Evolutionary conservation across 1,140 invertebrate species (phyloP).

Genomic region (Cylas formicarius): DNA sequence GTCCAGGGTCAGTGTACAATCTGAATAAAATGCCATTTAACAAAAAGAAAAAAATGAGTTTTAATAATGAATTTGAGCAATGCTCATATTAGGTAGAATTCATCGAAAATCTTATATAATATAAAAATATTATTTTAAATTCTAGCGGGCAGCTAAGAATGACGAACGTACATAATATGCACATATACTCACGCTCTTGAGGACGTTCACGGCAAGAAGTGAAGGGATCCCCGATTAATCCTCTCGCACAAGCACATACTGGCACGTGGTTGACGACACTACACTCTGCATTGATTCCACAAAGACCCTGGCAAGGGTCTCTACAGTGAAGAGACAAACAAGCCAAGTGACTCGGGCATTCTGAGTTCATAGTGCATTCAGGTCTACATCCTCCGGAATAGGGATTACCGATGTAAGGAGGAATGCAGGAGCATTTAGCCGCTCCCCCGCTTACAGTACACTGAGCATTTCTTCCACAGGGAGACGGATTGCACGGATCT

Average conservation of each 20-base stretch:
- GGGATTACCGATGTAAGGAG: conserved; percentile 77
- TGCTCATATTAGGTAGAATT: no score
- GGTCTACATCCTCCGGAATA: conserved; percentile 69
- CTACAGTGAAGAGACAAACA: conserved; percentile 80
- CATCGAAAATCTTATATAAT: neutral
- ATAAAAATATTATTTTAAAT: neutral
- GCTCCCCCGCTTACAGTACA: conserved; percentile 61
- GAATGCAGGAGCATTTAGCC: conserved; percentile 71
- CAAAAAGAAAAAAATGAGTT: no score
- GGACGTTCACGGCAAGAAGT: conserved; percentile 61
- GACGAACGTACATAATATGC: neutral
- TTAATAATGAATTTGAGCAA: no score
- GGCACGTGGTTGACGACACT: conserved; percentile 74
- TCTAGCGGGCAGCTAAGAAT: no score
- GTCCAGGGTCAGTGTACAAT: neutral
- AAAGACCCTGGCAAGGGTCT: conserved; percentile 78
- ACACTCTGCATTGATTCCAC: conserved; percentile 71
- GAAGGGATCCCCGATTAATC: conserved; percentile 75
- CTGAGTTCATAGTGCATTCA: conserved; percentile 70
- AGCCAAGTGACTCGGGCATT: conserved; percentile 69
- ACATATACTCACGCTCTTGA: conserved; percentile 43
- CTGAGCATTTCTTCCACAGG: conserved; percentile 74
- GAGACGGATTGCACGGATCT: conserved; percentile 69
- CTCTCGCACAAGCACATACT: conserved; percentile 66
- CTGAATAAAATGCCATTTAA: no score